These are phyloP conservation scores for Episyrphus balteatus DNA, from an alignment of 1,140 invertebrate genomes.

Conservation along the genomic window DNA sequence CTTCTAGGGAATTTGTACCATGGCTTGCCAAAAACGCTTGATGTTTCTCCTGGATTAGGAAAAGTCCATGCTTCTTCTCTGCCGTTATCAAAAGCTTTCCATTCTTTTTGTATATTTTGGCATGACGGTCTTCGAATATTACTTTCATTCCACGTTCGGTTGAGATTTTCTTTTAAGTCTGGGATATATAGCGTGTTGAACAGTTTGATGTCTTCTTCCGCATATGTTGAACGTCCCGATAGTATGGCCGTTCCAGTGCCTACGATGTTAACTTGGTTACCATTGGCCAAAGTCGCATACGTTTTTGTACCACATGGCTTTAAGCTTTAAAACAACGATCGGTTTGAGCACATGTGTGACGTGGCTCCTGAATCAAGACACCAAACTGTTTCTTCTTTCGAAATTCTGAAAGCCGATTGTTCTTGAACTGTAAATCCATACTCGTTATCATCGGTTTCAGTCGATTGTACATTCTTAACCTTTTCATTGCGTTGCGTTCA, in stretches of 20 bases:
- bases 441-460: no score
- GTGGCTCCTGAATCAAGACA: neutral
- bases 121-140: neutral
- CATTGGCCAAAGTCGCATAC: neutral
- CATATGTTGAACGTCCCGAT: neutral
- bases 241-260: neutral
- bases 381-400: no score
- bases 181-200: conserved; percentile 2
- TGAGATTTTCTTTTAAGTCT: conserved; percentile 2
- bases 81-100: neutral
- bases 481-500: no score
- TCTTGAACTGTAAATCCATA: no score
- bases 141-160: neutral
- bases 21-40: neutral
- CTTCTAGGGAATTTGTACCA: neutral
- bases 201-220: neutral
- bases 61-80: neutral
- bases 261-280: neutral
- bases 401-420: no score
- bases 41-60: no score
- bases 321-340: neutral
- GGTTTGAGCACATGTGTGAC: neutral
- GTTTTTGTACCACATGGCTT: neutral
- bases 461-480: no score
- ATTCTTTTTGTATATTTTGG: neutral